Evolutionary conservation across 2,797 vertebrate genomes (phyloP).

Genomic region (Coregonus sp.): DNA sequence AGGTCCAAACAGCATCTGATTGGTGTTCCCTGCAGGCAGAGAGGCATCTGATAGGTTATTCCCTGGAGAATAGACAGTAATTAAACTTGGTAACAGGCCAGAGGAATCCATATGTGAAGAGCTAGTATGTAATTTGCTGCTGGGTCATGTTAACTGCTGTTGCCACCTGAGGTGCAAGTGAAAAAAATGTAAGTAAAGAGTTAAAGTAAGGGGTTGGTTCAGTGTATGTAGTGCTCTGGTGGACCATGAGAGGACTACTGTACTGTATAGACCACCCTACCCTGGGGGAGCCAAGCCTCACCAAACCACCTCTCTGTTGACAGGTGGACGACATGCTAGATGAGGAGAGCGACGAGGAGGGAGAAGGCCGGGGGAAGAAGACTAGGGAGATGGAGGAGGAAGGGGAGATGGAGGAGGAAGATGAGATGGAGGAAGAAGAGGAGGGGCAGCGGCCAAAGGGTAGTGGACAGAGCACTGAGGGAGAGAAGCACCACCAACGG

Average conservation of each 20-base stretch:
- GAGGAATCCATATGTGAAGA: constrained; percentile 22
- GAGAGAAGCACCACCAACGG: constrained; percentile 13
- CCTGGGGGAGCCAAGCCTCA: constrained; percentile 26
- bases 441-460: constrained; percentile 37
- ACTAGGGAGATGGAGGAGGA: constrained; percentile 65
- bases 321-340: constrained; percentile 98
- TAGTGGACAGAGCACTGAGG: constrained; percentile 38
- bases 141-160: background rate
- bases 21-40: constrained; percentile 10
- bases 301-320: constrained; percentile 26
- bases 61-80: no score
- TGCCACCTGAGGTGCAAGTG: background rate
- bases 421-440: constrained; percentile 65
- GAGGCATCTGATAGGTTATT: constrained; percentile 26
- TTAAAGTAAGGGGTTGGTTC: background rate
- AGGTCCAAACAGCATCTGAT: constrained; percentile 22
- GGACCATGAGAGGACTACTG: background rate
- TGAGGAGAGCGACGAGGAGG: constrained; percentile 96
- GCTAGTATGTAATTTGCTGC: constrained; percentile 5
- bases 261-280: background rate
- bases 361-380: constrained; percentile 86
- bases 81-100: constrained; percentile 11
- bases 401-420: constrained; percentile 70
- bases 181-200: background rate
- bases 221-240: background rate